Base-by-base conservation (phyloP, 2,888 invertebrate species). In the Electrophaes corylata region DNA sequence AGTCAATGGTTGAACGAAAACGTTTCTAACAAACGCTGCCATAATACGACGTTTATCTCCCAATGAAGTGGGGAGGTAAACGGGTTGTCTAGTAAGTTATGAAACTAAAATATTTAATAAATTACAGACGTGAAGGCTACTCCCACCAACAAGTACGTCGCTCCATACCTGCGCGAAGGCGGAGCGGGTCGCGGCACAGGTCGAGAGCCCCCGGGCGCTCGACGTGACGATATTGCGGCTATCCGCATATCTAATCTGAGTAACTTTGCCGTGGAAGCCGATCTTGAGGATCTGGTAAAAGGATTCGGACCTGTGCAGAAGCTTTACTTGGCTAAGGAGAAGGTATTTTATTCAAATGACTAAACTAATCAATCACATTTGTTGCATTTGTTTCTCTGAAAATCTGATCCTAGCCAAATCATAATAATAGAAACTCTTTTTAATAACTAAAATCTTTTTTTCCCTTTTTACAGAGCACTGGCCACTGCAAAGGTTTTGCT, bases 231-330 rank as follows among this genome's bases (percentile, higher is more conserved):
- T 73, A 94, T 95, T 1, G 96, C 97, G 2, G 99, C 99, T 11
- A 98, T 99, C 71, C 95, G 99, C 69, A 98, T 99, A 65, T 98
- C 99, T 10, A 99, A 99, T 89, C 93, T 99, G 46, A 98, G 99
- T 2, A 98, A 99, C 84, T 98, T 98, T 64, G 98, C 98, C 50
- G 95, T 95, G 1, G 99, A 99, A 81, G 94, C 95, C 10, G 99
- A 99, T 93, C 93, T 99, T 67, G 98, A 99, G 76, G 98, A 99
- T 70, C 93, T 99, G 55, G 99, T 99, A 53, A 96, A 96, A 79
- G 96, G 96, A 39, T 98, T 99, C 80, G 99, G 99, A 2, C 95
- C 96, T 1, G 96, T 98, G 62, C 96, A 96, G 72, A 97, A 99
- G 81, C 94, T 99, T 73, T 99, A 97, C 84, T 94, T 99, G 73